phyloP scores from a whole-genome alignment of 2,113 vertebrate genomes.

The Antechinus stuartii region DNA sequence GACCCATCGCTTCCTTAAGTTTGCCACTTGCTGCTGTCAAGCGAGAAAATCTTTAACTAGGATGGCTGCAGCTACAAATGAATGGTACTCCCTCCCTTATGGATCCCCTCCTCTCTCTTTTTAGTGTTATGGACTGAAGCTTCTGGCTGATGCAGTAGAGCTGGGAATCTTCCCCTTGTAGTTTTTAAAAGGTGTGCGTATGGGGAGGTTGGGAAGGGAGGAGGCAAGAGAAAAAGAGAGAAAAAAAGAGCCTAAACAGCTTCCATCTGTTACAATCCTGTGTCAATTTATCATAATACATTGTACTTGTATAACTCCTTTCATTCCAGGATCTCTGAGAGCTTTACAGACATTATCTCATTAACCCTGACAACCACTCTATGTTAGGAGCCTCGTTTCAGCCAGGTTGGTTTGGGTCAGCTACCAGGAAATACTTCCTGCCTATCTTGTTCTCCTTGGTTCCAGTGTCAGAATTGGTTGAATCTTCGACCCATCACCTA shows the following conservation, averaged over 20 bases:
- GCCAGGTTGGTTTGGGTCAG: not conserved
- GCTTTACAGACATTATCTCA: constrained; percentile 3
- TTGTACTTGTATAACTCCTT: not conserved
- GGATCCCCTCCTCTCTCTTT: constrained; percentile 35
- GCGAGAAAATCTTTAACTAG: constrained; percentile 80
- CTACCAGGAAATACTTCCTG: not conserved
- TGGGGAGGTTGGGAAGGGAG: constrained; percentile 24
- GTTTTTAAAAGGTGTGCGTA: constrained; percentile 56
- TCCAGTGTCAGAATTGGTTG: not conserved
- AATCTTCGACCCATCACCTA: not conserved
- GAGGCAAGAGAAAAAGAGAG: not conserved
- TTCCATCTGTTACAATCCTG: constrained; percentile 82
- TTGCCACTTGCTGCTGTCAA: constrained; percentile 85
- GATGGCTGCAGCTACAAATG: constrained; percentile 76
- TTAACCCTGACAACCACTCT: constrained; percentile 17
- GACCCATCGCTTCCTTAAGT: constrained; percentile 86
- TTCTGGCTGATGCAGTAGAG: constrained; percentile 78
- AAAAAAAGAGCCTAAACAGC: constrained; percentile 77
- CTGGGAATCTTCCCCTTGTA: constrained; percentile 56
- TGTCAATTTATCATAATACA: constrained; percentile 50
- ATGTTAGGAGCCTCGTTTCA: not conserved
- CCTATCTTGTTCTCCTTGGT: not conserved
- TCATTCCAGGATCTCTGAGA: not conserved
- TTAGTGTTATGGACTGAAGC: constrained; percentile 68
- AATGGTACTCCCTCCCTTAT: constrained; percentile 60